A percentile compares a stretch with the other conserved stretches of the same genome.
phyloP scores from a whole-genome alignment of 1,140 invertebrate genomes.

The Idris sp. region DNA sequence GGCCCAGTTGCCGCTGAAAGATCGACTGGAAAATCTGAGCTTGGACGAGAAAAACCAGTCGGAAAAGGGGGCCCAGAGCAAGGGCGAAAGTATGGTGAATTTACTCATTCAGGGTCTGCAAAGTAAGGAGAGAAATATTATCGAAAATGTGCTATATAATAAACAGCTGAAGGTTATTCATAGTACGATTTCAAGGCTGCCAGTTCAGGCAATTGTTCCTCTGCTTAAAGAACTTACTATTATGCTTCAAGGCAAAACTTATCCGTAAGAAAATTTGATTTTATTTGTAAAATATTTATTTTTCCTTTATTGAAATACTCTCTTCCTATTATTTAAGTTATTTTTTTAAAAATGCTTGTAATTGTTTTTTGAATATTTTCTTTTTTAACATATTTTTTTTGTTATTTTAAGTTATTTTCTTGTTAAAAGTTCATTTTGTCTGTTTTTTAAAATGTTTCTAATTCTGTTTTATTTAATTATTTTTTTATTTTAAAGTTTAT shows the following conservation, averaged over 20 bases:
- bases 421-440: too few species aligned
- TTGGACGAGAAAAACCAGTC: slow-evolving; percentile 78
- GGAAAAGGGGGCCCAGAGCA: slow-evolving; percentile 72
- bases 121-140: slow-evolving; percentile 84
- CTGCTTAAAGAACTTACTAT: slow-evolving; percentile 81
- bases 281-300: slow-evolving; percentile 6
- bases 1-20: slow-evolving; percentile 86
- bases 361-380: slow-evolving; percentile 7
- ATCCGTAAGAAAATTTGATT: slow-evolving; percentile 75
- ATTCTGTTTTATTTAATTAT: too few species aligned
- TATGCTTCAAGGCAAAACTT: slow-evolving; percentile 81
- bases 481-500: too few species aligned
- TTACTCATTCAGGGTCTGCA: slow-evolving; percentile 87
- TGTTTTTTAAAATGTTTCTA: too few species aligned
- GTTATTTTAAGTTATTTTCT: too few species aligned
- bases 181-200: slow-evolving; percentile 81
- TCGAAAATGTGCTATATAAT: slow-evolving; percentile 80
- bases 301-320: too few species aligned
- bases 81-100: slow-evolving; percentile 84
- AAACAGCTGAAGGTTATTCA: slow-evolving; percentile 80
- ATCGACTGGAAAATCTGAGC: slow-evolving; percentile 85
- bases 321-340: too few species aligned
- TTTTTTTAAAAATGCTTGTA: slow-evolving; percentile 21
- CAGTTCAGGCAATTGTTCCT: slow-evolving; percentile 81
- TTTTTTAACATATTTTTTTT: too few species aligned